phyloP scores from a whole-genome alignment of 2,797 vertebrate genomes.

The Coracias cyanogaster region DNA sequence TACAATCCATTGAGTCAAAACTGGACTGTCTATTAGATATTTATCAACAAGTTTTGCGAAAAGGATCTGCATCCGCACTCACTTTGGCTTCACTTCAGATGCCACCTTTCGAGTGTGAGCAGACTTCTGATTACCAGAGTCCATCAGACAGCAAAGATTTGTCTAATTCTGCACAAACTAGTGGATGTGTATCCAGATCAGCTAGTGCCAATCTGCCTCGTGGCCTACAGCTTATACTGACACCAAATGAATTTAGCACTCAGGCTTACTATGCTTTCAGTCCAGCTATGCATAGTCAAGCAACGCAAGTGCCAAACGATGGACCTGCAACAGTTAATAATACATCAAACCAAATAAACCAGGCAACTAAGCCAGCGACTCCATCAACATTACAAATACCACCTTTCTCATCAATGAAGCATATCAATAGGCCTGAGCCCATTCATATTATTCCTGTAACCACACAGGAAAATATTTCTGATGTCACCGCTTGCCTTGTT shows the following conservation, averaged over 20 bases:
- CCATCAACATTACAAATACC: slow-evolving; percentile 88
- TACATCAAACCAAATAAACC: slow-evolving; percentile 82
- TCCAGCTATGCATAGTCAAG: slow-evolving; percentile 83
- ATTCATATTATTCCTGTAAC: slow-evolving; percentile 80
- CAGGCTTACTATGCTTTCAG: slow-evolving; percentile 88
- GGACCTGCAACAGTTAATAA: slow-evolving; percentile 81
- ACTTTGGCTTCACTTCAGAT: slow-evolving; percentile 89
- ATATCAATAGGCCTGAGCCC: slow-evolving; percentile 76
- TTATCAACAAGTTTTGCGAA: slow-evolving; percentile 93
- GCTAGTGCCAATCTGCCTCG: slow-evolving; percentile 89
- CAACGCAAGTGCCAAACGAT: slow-evolving; percentile 82
- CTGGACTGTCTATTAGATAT: slow-evolving; percentile 95
- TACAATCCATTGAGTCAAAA: slow-evolving; percentile 97
- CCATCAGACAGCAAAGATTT: slow-evolving; percentile 90
- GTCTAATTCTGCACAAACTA: slow-evolving; percentile 87
- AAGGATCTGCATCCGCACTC: slow-evolving; percentile 92
- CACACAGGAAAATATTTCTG: slow-evolving; percentile 79
- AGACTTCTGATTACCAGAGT: slow-evolving; percentile 95
- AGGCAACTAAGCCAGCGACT: slow-evolving; percentile 78
- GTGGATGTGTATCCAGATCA: slow-evolving; percentile 86
- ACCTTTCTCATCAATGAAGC: slow-evolving; percentile 78
- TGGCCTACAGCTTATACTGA: slow-evolving; percentile 92
- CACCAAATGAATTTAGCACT: slow-evolving; percentile 88
- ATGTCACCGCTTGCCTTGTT: slow-evolving; percentile 83
- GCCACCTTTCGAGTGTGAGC: slow-evolving; percentile 93